Percentiles rank a stretch among this genome's conserved stretches.
phyloP scores from a whole-genome alignment of 2,797 vertebrate genomes.

The Scyliorhinus canicula region DNA sequence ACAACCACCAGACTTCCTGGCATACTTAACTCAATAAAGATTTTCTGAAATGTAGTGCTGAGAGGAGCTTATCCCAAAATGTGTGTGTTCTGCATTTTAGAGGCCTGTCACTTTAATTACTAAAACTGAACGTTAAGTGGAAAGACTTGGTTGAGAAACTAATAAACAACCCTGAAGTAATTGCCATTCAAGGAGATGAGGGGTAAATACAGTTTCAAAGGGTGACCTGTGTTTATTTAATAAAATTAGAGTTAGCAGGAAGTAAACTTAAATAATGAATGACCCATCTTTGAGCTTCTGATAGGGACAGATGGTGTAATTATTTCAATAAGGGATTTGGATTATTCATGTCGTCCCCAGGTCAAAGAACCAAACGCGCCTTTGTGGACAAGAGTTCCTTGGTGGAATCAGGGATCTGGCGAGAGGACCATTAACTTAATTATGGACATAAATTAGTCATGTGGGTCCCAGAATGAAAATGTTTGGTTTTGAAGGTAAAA shows the following conservation, averaged over 20 bases:
- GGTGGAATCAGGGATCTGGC: not conserved
- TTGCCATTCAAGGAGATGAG: too few species aligned
- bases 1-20: not conserved
- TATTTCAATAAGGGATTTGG: too few species aligned
- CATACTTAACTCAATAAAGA: not conserved
- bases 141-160: not conserved
- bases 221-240: too few species aligned
- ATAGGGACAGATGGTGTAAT: too few species aligned
- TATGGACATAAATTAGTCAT: not conserved
- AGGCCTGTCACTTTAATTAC: not conserved
- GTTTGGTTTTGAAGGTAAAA: not conserved
- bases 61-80: not conserved
- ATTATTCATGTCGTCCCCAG: too few species aligned
- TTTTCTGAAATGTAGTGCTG: not conserved
- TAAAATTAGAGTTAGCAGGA: too few species aligned
- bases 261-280: too few species aligned
- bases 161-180: not conserved
- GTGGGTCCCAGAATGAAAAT: not conserved
- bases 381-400: not conserved
- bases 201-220: too few species aligned
- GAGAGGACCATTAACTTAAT: not conserved
- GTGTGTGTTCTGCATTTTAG: not conserved
- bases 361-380: too few species aligned
- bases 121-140: not conserved
- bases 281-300: too few species aligned